Conservation (phyloP, 2,888 invertebrate species). For the Microdon myrmicae region DNA sequence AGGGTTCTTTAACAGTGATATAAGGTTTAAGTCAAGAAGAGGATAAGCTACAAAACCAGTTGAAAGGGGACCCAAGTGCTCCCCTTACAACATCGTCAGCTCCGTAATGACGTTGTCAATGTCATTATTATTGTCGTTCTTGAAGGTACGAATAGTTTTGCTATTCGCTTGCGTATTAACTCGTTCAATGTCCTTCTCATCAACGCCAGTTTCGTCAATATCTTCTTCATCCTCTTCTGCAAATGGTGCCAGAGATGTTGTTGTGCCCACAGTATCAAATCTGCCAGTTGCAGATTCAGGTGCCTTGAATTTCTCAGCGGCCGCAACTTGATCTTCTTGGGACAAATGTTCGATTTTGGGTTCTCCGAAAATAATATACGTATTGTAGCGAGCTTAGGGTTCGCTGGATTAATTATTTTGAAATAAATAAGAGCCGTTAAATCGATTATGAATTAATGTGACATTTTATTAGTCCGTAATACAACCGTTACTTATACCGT, state of each 20-base stretch:
- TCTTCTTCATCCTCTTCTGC: slow-evolving; percentile 94
- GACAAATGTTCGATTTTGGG: slow-evolving; percentile 99
- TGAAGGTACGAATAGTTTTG: slow-evolving; percentile 93
- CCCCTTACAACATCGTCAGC: slow-evolving; percentile 70
- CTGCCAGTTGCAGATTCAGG: slow-evolving; percentile 82
- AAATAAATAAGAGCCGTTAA: too few species aligned
- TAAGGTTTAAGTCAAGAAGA: slow-evolving; percentile 55
- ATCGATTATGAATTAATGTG: too few species aligned
- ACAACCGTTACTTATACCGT: too few species aligned
- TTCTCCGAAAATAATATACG: slow-evolving; percentile 99
- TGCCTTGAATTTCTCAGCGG: slow-evolving; percentile 98
- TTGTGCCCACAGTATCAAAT: slow-evolving; percentile 73
- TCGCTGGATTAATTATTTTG: too few species aligned
- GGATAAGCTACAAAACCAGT: slow-evolving; percentile 53
- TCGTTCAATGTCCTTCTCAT: slow-evolving; percentile 98
- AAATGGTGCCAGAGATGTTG: slow-evolving; percentile 83
- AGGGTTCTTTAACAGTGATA: slow-evolving; percentile 31
- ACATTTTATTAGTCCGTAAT: too few species aligned
- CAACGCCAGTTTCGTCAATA: slow-evolving; percentile 94
- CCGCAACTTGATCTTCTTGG: slow-evolving; percentile 94
- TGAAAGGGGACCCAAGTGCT: too few species aligned
- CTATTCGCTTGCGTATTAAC: slow-evolving; percentile 99
- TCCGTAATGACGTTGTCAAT: slow-evolving; percentile 99
- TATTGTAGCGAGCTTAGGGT: too few species aligned
- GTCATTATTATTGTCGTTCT: slow-evolving; percentile 97